phyloP scores from a whole-genome alignment of 1,140 invertebrate genomes.

The Temnothorax curvispinosus region DNA sequence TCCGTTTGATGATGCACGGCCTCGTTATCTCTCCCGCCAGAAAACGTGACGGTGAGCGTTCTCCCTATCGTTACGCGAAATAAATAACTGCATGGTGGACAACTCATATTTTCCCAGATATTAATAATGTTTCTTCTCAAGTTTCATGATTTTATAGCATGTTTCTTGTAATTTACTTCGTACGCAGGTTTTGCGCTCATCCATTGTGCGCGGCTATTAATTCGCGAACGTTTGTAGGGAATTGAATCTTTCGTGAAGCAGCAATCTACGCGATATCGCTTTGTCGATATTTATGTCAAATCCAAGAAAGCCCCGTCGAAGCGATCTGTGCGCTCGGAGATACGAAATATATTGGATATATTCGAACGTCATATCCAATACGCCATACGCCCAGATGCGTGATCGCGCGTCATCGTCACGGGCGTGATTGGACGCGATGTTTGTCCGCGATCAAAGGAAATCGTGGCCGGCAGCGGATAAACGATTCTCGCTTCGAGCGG shows the following conservation, averaged over 20 bases:
- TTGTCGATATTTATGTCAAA: slow-evolving; percentile 5
- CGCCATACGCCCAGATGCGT: slow-evolving; percentile 38
- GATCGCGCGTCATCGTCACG: slow-evolving; percentile 26
- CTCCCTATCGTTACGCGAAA: slow-evolving; percentile 12
- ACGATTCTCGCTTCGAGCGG: slow-evolving; percentile 26
- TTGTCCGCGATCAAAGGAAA: slow-evolving; percentile 19
- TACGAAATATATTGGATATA: background rate
- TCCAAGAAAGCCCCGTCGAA: background rate
- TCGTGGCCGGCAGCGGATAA: background rate
- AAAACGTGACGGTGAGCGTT: background rate
- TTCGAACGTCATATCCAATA: background rate
- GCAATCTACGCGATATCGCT: background rate
- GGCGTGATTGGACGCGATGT: slow-evolving; percentile 19
- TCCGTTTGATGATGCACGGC: slow-evolving; percentile 32
- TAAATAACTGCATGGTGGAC: slow-evolving; percentile 10
- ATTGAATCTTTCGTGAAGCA: slow-evolving; percentile 11
- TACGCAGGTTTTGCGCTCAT: background rate
- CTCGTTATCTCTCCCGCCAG: slow-evolving; percentile 31
- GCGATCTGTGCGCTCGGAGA: background rate
- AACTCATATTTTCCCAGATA: background rate
- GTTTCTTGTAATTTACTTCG: slow-evolving; percentile 14
- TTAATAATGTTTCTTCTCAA: slow-evolving; percentile 29
- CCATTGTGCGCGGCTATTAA: background rate
- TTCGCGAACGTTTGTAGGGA: background rate
- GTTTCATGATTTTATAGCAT: background rate